Evolutionary conservation across 1,140 invertebrate genomes (phyloP).

Genomic region (Vanessa tameamea): DNA sequence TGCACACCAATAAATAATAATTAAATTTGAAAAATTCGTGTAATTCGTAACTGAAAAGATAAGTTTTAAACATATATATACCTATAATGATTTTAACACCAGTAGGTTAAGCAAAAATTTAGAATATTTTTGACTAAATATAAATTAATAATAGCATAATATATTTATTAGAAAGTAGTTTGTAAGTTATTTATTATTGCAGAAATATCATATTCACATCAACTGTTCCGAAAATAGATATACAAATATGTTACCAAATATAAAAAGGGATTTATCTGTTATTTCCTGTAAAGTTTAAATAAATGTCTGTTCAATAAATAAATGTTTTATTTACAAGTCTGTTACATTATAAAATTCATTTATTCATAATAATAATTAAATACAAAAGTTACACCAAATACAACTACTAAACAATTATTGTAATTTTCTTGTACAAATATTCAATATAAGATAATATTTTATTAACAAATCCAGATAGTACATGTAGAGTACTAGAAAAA

Average conservation of each 20-base stretch:
- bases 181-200: background rate
- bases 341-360: background rate
- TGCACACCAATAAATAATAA: background rate
- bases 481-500: background rate
- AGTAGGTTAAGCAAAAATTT: background rate
- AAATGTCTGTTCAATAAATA: conserved; percentile 74
- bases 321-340: conserved; percentile 50
- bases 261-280: conserved; percentile 49
- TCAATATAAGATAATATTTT: no score
- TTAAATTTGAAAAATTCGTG: background rate
- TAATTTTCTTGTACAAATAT: no score
- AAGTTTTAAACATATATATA: background rate
- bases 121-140: background rate
- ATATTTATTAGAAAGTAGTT: background rate
- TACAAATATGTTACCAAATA: conserved; percentile 2
- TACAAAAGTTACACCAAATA: background rate
- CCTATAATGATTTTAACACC: conserved; percentile 1
- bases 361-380: background rate
- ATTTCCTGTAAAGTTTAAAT: conserved; percentile 76
- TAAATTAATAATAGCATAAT: background rate
- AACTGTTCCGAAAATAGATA: conserved; percentile 10
- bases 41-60: background rate
- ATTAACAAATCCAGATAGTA: background rate
- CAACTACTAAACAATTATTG: no score
- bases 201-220: conserved; percentile 1